These are phyloP conservation scores for Pogonomyrmex barbatus DNA, from an alignment of 1,140 invertebrate genomes.

Conservation along the genomic window DNA sequence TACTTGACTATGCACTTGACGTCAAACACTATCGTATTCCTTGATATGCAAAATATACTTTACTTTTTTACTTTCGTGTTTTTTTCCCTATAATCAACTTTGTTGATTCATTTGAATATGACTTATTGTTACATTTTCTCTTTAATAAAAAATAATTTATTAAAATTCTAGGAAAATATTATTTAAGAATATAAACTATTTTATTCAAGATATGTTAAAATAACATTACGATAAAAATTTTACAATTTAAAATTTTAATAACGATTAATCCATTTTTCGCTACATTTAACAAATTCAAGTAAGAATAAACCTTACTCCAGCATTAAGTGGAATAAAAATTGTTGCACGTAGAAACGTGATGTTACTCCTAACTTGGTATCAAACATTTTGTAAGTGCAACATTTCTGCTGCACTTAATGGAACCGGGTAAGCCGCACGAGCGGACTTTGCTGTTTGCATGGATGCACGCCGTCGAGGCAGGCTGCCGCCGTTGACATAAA, in stretches of 20 bases:
- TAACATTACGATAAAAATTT: background rate
- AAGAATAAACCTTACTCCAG: background rate
- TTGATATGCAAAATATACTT: background rate
- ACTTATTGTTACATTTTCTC: background rate
- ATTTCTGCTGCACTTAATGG: conserved; percentile 55
- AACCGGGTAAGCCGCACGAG: conserved; percentile 34
- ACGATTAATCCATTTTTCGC: background rate
- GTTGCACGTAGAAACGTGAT: background rate
- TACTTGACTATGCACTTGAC: too few relatives aligned
- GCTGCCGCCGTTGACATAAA: conserved; percentile 38
- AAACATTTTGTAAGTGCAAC: background rate
- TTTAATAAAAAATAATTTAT: conserved; percentile 7
- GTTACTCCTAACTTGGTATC: background rate
- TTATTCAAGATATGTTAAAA: background rate
- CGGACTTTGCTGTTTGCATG: conserved; percentile 43
- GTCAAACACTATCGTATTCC: too few relatives aligned
- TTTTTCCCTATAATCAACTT: background rate
- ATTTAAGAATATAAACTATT: background rate
- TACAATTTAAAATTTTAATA: background rate
- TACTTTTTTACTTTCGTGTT: background rate
- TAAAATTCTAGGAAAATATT: background rate
- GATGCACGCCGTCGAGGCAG: background rate
- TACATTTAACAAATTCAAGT: background rate
- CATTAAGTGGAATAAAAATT: background rate
- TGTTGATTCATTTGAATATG: background rate